Conservation (phyloP, 2,797 vertebrate species). For the Channa striata region DNA sequence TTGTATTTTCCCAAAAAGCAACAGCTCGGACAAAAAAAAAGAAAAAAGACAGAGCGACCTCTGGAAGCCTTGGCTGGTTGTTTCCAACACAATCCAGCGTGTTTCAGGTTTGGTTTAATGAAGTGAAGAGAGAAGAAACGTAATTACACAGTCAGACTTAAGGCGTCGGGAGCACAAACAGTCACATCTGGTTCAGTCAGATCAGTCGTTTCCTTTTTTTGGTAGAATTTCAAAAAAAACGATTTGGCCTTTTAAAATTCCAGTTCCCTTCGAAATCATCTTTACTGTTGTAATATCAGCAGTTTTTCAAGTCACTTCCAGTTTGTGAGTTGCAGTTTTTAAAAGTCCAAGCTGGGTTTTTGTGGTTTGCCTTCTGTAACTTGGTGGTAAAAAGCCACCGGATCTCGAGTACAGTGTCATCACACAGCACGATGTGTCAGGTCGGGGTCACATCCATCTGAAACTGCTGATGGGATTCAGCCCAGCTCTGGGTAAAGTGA, state of each 20-base stretch:
- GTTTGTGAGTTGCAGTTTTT: slow-evolving; percentile 36
- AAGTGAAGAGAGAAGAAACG: slow-evolving; percentile 7
- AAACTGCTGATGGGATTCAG: no score
- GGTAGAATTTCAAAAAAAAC: background rate
- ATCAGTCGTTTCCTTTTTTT: background rate
- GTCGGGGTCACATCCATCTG: background rate
- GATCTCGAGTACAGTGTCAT: background rate
- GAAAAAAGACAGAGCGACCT: no score
- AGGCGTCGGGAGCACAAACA: slow-evolving; percentile 55
- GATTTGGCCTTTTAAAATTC: background rate
- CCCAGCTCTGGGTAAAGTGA: no score
- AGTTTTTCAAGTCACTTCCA: slow-evolving; percentile 56
- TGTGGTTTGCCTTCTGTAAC: background rate
- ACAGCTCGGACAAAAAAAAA: no score
- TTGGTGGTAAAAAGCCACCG: slow-evolving; percentile 3
- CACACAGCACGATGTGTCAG: background rate
- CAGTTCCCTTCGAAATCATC: slow-evolving; percentile 24
- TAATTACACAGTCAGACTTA: slow-evolving; percentile 28
- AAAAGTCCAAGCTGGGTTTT: slow-evolving; percentile 31
- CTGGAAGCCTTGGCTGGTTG: slow-evolving; percentile 1
- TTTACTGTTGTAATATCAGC: background rate
- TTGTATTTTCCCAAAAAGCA: no score
- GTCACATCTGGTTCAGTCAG: background rate
- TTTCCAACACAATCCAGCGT: background rate
- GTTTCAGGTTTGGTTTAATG: background rate